Percentiles rank a stretch among this genome's conserved stretches.
These are phyloP conservation scores for Geococcyx californianus DNA, from an alignment of 2,113 vertebrate species.

Conservation along the genomic window DNA sequence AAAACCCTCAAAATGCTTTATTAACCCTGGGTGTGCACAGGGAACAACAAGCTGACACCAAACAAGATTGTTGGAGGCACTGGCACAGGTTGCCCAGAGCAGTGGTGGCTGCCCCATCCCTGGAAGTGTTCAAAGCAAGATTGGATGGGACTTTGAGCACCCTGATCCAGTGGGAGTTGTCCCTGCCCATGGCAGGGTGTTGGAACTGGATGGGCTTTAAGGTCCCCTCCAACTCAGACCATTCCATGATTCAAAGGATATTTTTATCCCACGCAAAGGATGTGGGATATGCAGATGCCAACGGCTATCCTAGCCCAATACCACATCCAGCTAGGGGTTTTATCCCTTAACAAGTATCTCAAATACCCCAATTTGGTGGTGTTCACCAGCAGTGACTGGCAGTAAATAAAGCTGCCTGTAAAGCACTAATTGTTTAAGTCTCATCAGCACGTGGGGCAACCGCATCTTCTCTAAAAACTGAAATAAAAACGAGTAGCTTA, in stretches of 20 bases:
- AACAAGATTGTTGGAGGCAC: background rate
- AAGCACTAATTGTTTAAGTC: rapidly evolving
- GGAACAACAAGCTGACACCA: background rate
- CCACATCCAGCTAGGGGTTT: background rate
- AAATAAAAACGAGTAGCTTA: background rate
- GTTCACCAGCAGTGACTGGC: background rate
- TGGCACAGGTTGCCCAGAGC: too few relatives aligned
- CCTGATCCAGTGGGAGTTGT: too few relatives aligned
- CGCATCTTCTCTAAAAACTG: background rate
- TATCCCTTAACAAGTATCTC: background rate
- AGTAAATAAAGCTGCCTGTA: background rate
- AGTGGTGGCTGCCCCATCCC: too few relatives aligned
- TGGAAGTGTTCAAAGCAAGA: too few relatives aligned
- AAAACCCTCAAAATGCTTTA: background rate
- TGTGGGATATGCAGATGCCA: background rate
- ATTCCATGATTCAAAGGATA: background rate
- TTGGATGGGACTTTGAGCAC: too few relatives aligned
- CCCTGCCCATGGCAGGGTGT: too few relatives aligned
- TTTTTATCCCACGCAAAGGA: background rate
- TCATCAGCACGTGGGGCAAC: background rate
- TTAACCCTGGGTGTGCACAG: background rate
- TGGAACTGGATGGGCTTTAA: too few relatives aligned
- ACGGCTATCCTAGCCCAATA: background rate
- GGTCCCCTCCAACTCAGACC: too few relatives aligned
- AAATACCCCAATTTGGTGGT: rapidly evolving